Base-by-base conservation (phyloP, 2,113 vertebrate species). In the Aspidoscelis tigris region DNA sequence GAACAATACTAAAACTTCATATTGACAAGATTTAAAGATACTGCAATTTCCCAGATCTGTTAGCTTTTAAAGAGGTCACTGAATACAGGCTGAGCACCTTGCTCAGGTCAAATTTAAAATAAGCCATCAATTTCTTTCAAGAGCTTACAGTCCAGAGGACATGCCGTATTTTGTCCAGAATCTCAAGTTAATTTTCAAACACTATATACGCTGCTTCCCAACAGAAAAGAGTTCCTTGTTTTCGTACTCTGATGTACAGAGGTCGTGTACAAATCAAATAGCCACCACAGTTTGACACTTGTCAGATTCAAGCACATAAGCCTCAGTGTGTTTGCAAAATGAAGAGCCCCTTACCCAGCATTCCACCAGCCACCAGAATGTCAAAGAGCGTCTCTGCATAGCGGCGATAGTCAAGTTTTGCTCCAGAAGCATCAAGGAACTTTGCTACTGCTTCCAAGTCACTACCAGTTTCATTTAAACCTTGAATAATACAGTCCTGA, bases 401-500 rank as follows among this genome's bases (percentile, higher is more conserved):
- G 91, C 99, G 98, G 88, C 99, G 98, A 95, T 99, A 99, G 96
- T 99, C 98, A 91, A 99, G 99, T 95, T 99, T 99, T 95, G 97
- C 98, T 92, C 99, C 98, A 96, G 98, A 98, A 95, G 98, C 98
- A 98, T 99, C 99, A 91, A 99, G 98, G 95, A 99, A 99, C 94
- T 99, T 99, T 72, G 98, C 98, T 84, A 99, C 99, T 87, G 98
- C 99, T 96, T 99, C 99, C 97, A 99, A 98, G 92, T 99, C 99
- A 96, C 96, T 96, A 96, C 98, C 98, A 96, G 98, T 98, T 98
- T 99, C 98, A 87, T 97, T 99, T 98, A 99, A 98, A 97, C 99
- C 99, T 98, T 99, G 99, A 97, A 99, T 98, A 95, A 99, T 99
- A 96, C 98, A 99, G 97, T 99, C 99, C 96, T 99, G 98, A 97